phyloP scores from a whole-genome alignment of 2,797 vertebrate genomes.

The Myiothlypis coronata region DNA sequence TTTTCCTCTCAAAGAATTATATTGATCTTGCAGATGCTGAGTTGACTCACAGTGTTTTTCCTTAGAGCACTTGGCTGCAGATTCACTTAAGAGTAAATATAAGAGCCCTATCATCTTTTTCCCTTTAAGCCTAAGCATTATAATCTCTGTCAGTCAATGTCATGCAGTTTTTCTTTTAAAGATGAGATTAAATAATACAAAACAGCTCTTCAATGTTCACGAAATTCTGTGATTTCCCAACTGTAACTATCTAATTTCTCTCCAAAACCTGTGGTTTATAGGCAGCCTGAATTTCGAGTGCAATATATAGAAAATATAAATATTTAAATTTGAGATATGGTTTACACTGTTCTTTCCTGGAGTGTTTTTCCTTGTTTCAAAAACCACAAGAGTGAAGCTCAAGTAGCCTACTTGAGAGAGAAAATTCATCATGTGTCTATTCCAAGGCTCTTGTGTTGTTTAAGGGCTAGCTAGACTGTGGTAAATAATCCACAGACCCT shows the following conservation, averaged over 20 bases:
- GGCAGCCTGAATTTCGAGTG: not conserved
- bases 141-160: conserved; percentile 8
- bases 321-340: not conserved
- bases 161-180: not conserved
- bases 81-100: conserved; percentile 13
- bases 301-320: conserved; percentile 14
- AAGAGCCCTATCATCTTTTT: conserved; percentile 21
- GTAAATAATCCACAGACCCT: conserved; percentile 28
- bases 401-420: not conserved
- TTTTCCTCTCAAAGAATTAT: conserved; percentile 45
- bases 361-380: conserved; percentile 27
- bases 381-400: not conserved
- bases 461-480: not conserved
- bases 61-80: conserved; percentile 34
- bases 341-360: not conserved
- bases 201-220: not conserved
- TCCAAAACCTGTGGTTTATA: not conserved
- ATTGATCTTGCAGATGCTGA: conserved; percentile 56
- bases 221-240: not conserved
- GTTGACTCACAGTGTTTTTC: conserved; percentile 40
- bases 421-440: not conserved
- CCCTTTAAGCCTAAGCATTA: not conserved
- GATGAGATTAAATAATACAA: not conserved
- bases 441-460: not conserved
- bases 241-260: not conserved